These are phyloP conservation scores for Oophaga sylvatica DNA, from an alignment of 2,797 vertebrate species.

Conservation along the genomic window DNA sequence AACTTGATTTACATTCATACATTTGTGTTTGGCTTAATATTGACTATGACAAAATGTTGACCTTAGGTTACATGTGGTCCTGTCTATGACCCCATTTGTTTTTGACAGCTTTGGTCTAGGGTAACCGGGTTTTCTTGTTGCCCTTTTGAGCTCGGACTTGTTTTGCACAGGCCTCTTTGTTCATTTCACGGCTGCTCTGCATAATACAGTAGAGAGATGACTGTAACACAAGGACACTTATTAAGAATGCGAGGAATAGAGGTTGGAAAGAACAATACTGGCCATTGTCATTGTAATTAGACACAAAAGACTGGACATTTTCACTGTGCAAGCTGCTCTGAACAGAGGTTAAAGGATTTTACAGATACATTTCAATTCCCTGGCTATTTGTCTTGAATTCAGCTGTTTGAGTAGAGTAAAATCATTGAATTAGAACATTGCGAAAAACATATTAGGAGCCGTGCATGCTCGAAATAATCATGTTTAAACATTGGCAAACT, in stretches of 20 bases:
- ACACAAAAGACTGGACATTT: conserved; percentile 38
- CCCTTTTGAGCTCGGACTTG: conserved; percentile 9
- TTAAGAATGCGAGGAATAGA: conserved; percentile 23
- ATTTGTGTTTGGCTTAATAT: neutral
- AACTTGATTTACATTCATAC: neutral
- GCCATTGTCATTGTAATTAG: conserved; percentile 47
- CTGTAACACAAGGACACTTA: conserved; percentile 32
- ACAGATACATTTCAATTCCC: neutral
- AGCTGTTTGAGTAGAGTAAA: neutral
- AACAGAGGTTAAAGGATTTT: neutral
- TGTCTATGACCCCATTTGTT: conserved; percentile 15
- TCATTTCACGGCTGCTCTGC: conserved; percentile 2
- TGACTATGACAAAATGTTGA: neutral
- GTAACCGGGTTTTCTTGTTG: neutral
- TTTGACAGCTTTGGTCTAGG: neutral
- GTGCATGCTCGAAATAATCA: neutral
- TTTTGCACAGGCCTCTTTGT: conserved; percentile 44
- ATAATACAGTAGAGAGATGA: conserved; percentile 38
- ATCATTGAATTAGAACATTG: neutral
- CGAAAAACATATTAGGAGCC: neutral
- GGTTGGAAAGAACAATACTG: conserved; percentile 41
- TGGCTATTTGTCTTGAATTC: neutral
- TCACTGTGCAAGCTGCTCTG: conserved; percentile 2
- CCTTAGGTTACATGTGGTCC: neutral
- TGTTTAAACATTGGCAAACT: neutral